These are phyloP conservation scores for Etheostoma perlongum DNA, from an alignment of 2,797 vertebrate species.

Conservation along the genomic window DNA sequence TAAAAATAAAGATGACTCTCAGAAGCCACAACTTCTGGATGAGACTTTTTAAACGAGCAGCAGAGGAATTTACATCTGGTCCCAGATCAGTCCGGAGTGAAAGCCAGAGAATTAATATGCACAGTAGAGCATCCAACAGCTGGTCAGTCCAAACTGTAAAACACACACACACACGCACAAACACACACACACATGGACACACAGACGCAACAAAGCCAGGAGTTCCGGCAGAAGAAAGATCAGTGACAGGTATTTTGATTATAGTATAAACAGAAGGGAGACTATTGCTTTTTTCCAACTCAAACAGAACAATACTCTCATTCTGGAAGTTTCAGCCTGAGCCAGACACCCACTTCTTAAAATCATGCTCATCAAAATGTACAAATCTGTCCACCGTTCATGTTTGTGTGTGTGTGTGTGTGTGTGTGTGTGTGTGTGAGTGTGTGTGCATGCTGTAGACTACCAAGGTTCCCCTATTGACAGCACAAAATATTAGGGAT, in stretches of 20 bases:
- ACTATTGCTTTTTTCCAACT: slow-evolving; percentile 64
- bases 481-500: neutral
- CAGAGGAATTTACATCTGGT: slow-evolving; percentile 73
- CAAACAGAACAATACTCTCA: slow-evolving; percentile 69
- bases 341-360: slow-evolving; percentile 56
- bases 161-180: slow-evolving; percentile 47
- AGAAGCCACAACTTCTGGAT: slow-evolving; percentile 69
- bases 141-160: slow-evolving; percentile 70
- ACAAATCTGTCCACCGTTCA: neutral
- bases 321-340: slow-evolving; percentile 56
- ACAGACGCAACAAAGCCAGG: slow-evolving; percentile 50
- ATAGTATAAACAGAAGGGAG: slow-evolving; percentile 73
- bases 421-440: neutral
- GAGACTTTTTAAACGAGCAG: slow-evolving; percentile 63
- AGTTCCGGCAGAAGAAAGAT: slow-evolving; percentile 70
- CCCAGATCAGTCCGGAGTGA: slow-evolving; percentile 62
- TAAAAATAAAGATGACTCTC: slow-evolving; percentile 76
- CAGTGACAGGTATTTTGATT: slow-evolving; percentile 77
- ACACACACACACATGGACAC: slow-evolving; percentile 41
- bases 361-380: slow-evolving; percentile 26
- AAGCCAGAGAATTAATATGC: slow-evolving; percentile 71
- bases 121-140: slow-evolving; percentile 72
- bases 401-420: neutral
- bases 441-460: neutral
- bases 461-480: neutral